Base-by-base conservation (phyloP, 1,140 invertebrate species). In the Charaxes varanes region DNA sequence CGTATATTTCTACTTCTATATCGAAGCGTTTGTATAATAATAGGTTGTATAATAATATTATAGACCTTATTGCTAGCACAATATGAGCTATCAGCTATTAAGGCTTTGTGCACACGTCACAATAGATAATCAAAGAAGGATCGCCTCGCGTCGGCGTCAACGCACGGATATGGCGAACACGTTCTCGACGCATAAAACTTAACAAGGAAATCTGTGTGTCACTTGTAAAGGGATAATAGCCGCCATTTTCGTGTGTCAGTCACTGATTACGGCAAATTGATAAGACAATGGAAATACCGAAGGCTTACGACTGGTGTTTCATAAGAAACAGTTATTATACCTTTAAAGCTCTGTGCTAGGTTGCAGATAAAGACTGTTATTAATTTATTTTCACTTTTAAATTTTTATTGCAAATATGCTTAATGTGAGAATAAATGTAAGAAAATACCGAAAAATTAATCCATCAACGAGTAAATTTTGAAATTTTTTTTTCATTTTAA, bases 121-220 rank as follows among this genome's bases (percentile, higher is more conserved):
- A 41, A 42, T 15, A n/a, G 15, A 31, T 47, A 48, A 54, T 51
- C 56, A 42, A 40, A 55, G 19, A 54, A 55, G 56, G 47, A 54
- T 54, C 52, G 55, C 41, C 52, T 53, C 34, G 53, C 53, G 48
- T 54, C 47, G 52, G 56, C 57, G 52, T 51, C 48, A 48, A 35
- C 41, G 24, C 45, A 49, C 50, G 17, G 52, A 41, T 55, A 58
- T 58, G 54, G 52, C 26, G 43, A 59, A 54, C 52, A 64, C 53
- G 57, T 60, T 42, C 28, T 28, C 44, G 31, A 44, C 38, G 49
- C 51, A 49, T 56, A 53, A 57, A 53, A 41, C 53, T 48, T 30
- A 15, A 48, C 50, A 45, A 61, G 53, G 61, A 55, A 61, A 49
- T 24, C 43, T 52, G 56, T 52, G 38, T 21, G 18, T 13, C 38